Percentiles rank a stretch among this genome's conserved stretches.
Evolutionary conservation across 2,113 vertebrate species (phyloP).

Genomic region (Oriolus oriolus): DNA sequence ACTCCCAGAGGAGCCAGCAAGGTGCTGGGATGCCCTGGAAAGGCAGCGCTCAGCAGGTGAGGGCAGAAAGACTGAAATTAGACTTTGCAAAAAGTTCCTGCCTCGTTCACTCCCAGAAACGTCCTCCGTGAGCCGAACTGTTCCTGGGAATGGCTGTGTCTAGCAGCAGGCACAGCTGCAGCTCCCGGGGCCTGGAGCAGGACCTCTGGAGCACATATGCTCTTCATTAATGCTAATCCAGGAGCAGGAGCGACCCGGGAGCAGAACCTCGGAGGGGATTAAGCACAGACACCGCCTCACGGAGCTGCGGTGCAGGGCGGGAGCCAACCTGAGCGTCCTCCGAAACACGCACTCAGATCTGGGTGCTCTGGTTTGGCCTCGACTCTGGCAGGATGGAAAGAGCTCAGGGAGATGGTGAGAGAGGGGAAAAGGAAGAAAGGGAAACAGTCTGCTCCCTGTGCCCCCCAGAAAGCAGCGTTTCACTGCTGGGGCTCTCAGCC

Average conservation of each 20-base stretch:
- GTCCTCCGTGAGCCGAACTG: neutral
- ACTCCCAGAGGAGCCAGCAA: neutral
- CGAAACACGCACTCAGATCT: neutral
- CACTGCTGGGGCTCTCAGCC: neutral
- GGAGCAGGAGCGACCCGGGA: neutral
- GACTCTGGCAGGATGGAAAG: neutral
- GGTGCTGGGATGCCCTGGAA: neutral
- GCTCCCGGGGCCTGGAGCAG: neutral
- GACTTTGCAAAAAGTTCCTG: neutral
- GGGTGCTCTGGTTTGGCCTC: conserved; percentile 1
- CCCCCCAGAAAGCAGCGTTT: neutral
- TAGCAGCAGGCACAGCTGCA: neutral
- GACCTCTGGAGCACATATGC: conserved; percentile 30
- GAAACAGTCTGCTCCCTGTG: neutral
- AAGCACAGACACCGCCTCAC: neutral
- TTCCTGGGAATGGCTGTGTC: neutral
- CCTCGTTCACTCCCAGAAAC: neutral
- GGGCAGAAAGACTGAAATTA: neutral
- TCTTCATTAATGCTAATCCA: conserved; percentile 34
- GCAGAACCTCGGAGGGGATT: neutral
- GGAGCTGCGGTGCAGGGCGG: neutral
- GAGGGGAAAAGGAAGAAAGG: neutral
- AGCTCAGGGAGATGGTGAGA: neutral
- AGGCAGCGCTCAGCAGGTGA: neutral
- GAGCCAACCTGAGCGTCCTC: neutral